phyloP scores from a whole-genome alignment of 2,888 invertebrate species.

The Candidula unifasciata region DNA sequence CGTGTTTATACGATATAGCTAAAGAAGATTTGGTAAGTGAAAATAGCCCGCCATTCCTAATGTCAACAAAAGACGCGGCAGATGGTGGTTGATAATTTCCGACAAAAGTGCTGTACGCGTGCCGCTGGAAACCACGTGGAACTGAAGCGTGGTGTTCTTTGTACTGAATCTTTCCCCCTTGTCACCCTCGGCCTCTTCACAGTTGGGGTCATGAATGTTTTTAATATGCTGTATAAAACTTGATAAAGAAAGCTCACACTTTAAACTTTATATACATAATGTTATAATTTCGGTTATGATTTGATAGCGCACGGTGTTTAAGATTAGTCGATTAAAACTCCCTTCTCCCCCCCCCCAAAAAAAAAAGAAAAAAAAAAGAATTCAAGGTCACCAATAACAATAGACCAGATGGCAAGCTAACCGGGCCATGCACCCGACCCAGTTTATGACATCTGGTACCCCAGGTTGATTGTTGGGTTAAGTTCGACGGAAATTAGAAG shows the following conservation, averaged over 20 bases:
- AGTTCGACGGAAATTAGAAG: too few relatives aligned
- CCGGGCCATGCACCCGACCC: not conserved
- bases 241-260: too few relatives aligned
- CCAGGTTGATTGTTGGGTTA: not conserved
- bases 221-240: too few relatives aligned
- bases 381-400: not conserved
- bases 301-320: not conserved
- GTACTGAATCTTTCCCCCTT: not conserved
- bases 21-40: too few relatives aligned
- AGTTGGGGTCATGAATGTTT: too few relatives aligned
- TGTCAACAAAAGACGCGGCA: constrained; percentile 28
- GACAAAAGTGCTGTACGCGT: constrained; percentile 19
- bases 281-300: too few relatives aligned
- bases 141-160: constrained; percentile 36
- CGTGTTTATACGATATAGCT: not conserved
- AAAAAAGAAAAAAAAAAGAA: not conserved
- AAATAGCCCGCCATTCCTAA: not conserved
- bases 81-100: constrained; percentile 31
- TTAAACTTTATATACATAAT: too few relatives aligned
- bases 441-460: not conserved
- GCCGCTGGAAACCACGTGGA: constrained; percentile 34
- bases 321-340: not conserved
- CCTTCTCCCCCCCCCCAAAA: not conserved
- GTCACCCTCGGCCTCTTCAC: not conserved
- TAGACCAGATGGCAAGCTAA: constrained; percentile 9